Conservation (phyloP, 2,888 invertebrate genomes). For the Seira musarum region DNA sequence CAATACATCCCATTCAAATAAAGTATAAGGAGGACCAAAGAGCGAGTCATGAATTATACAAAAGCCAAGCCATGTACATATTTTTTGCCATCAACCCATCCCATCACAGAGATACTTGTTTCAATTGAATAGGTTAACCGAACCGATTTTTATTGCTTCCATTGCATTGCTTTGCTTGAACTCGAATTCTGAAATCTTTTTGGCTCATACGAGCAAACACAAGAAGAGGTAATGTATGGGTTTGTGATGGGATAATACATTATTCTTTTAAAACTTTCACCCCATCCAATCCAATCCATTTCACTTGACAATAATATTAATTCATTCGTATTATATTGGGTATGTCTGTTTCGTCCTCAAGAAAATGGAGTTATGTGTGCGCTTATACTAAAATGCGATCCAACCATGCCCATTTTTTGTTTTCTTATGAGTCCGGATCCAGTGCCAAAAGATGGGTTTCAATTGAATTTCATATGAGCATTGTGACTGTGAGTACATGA, state of each 20-base stretch:
- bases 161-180: slow-evolving; percentile 8
- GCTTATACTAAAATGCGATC: no score
- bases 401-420: neutral
- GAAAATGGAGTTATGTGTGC: no score
- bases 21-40: slow-evolving; percentile 3
- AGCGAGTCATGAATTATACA: slow-evolving; percentile 31
- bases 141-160: slow-evolving; percentile 62
- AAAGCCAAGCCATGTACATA: slow-evolving; percentile 14
- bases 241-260: slow-evolving; percentile 40
- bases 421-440: neutral
- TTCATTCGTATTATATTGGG: slow-evolving; percentile 8
- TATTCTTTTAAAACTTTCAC: slow-evolving; percentile 54
- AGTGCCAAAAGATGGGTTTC: neutral
- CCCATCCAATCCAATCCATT: slow-evolving; percentile 53
- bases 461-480: neutral
- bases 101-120: slow-evolving; percentile 16
- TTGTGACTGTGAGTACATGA: no score
- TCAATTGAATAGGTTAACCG: slow-evolving; percentile 58
- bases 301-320: slow-evolving; percentile 37
- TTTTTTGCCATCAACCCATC: slow-evolving; percentile 27
- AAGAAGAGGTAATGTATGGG: no score
- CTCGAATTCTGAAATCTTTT: neutral
- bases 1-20: slow-evolving; percentile 15
- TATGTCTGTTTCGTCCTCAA: neutral
- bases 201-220: no score